Percentiles rank a stretch among this genome's conserved stretches.
These are phyloP conservation scores for Halictus rubicundus DNA, from an alignment of 1,140 invertebrate genomes.

Conservation along the genomic window DNA sequence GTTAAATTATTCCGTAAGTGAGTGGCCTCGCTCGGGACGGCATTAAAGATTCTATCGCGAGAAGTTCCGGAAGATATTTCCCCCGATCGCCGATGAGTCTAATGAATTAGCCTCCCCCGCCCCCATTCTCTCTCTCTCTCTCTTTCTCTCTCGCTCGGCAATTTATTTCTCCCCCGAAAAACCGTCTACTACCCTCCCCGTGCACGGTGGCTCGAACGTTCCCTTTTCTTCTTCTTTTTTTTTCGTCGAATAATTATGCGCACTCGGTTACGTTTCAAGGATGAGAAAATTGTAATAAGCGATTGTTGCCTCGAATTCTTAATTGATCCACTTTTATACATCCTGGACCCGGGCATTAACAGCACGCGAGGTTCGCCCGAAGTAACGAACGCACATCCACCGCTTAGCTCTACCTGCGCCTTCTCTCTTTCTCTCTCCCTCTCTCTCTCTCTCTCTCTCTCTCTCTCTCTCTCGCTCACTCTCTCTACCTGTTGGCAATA, in stretches of 20 bases:
- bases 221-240: no score
- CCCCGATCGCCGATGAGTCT: constrained; percentile 38
- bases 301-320: constrained; percentile 22
- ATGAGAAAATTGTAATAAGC: constrained; percentile 18
- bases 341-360: constrained; percentile 25
- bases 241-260: constrained; percentile 4
- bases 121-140: not conserved
- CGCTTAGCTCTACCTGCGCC: not conserved
- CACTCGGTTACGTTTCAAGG: not conserved
- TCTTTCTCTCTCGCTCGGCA: no score
- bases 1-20: constrained; percentile 58
- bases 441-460: no score
- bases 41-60: constrained; percentile 44
- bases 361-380: constrained; percentile 19
- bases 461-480: no score
- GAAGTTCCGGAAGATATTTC: constrained; percentile 27
- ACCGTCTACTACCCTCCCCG: not conserved
- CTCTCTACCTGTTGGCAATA: constrained; percentile 25
- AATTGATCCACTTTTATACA: constrained; percentile 34
- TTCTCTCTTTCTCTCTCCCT: not conserved
- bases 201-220: no score
- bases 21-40: constrained; percentile 8
- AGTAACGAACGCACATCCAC: constrained; percentile 15
- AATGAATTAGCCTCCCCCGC: constrained; percentile 33
- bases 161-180: not conserved